A percentile compares a stretch with the other conserved stretches of the same genome.
Conservation (phyloP, 1,140 invertebrate genomes). For the Sycobia sp. region DNA sequence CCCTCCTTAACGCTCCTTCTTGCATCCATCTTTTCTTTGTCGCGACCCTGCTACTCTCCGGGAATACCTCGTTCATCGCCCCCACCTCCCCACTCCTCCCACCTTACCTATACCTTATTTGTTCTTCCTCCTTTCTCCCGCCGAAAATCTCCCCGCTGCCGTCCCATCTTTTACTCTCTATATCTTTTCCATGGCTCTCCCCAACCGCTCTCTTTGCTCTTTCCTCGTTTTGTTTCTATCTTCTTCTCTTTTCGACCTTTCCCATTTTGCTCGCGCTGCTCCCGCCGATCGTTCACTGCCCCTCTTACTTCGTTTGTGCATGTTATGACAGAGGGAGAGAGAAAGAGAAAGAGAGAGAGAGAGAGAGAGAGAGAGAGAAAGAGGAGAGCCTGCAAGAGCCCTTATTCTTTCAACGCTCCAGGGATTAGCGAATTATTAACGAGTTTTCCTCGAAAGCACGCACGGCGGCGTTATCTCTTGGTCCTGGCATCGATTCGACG, state of each 20-base stretch:
- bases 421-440: slow-evolving; percentile 26
- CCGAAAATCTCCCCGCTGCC: slow-evolving; percentile 12
- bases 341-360: background rate
- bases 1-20: slow-evolving; percentile 12
- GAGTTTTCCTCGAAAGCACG: no score
- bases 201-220: background rate
- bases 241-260: background rate
- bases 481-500: no score
- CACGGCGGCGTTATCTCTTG: no score
- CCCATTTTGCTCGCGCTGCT: no score
- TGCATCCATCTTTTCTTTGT: slow-evolving; percentile 33
- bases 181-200: slow-evolving; percentile 14
- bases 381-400: background rate
- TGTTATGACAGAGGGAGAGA: background rate
- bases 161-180: slow-evolving; percentile 13
- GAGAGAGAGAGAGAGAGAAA: no score
- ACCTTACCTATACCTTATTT: slow-evolving; percentile 23
- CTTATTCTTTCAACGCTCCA: background rate
- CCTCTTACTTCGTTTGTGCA: background rate
- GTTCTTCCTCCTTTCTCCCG: slow-evolving; percentile 6
- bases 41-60: background rate
- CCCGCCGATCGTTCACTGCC: background rate
- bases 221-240: background rate
- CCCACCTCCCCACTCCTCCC: background rate
- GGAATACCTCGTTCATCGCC: background rate